Base-by-base conservation (phyloP, 2,797 vertebrate genomes). In the Artibeus jamaicensis region DNA sequence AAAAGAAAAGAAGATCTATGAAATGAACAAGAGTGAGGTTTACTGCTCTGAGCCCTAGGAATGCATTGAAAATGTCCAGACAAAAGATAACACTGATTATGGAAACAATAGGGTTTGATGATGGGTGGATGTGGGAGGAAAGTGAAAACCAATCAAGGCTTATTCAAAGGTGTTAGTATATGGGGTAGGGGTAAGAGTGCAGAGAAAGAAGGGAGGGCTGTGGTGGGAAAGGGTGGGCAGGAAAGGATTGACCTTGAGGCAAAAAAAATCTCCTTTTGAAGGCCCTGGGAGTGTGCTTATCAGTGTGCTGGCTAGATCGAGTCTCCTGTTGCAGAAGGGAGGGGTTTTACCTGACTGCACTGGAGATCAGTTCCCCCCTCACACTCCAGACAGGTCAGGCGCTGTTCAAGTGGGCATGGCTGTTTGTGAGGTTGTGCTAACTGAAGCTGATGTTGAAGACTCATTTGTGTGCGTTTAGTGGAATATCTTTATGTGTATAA, bases 151-250 rank as follows among this genome's bases (percentile, higher is more conserved):
- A 59, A 5, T 6, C 6, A 29, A 44, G 34, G 5, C 7, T 65
- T 1, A 29, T 9, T 48, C 19, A n/a, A 44, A 24, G 1, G 1
- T 24, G 14, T 26, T 34, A 12, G 12, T 19, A 9, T 29, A 12
- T 8, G 8, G 32, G 14, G 21, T 15, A 6, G 11, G 42, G 0
- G 2, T 4, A 22, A 7, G 34, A 21, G 11, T 21, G 9, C 19
- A 19, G 12, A 22, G 19, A n/a, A 12, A 42, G 0, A 32, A 15
- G 8, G 2, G 0, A 10, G 19, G 5, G 1, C 44, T 24, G 4
- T 62, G 21, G 4, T 16, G 3, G 26, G 32, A 34, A 68, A 5
- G 9, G 26, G 1, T 48, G 7, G 46, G 16, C 50, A 78, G 21
- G 6, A 19, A 82, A 81, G 2, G 16, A 55, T 2, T 65, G 59